Conservation (phyloP, 35 echinoderm and acorn worm species). For the Hemicentrotus pulcherrimus region DNA sequence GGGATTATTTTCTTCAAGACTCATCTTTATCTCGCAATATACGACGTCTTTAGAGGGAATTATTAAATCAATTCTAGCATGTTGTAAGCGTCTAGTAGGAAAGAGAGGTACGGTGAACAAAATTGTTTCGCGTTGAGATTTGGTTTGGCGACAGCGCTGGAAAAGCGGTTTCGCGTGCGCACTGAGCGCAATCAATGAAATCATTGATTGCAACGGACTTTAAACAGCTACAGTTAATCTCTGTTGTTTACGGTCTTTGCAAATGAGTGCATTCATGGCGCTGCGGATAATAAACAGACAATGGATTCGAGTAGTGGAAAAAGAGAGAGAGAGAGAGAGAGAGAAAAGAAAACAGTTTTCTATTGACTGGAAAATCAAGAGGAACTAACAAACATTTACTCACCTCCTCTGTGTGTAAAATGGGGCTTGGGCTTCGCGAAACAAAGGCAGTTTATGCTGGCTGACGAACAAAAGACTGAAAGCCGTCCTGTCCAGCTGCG, state of each 20-base stretch:
- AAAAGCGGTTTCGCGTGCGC: background rate
- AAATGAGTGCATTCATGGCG: background rate
- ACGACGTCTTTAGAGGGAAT: slow-evolving; percentile 10
- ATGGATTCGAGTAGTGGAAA: background rate
- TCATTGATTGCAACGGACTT: background rate
- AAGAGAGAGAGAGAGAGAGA: background rate
- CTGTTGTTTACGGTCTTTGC: slow-evolving; percentile 16
- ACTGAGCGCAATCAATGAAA: background rate
- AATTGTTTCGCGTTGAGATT: background rate
- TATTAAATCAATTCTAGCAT: slow-evolving; percentile 5
- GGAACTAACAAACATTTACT: slow-evolving; percentile 37
- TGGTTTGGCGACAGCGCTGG: background rate
- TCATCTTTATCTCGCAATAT: background rate
- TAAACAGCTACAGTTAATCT: slow-evolving; percentile 36
- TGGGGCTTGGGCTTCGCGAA: background rate
- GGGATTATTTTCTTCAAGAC: background rate
- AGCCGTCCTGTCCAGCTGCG: background rate
- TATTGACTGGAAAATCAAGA: background rate
- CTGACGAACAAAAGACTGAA: background rate
- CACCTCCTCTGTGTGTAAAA: slow-evolving; percentile 16
- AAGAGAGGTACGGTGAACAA: background rate
- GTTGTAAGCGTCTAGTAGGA: background rate
- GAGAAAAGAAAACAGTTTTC: background rate
- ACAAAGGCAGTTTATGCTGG: slow-evolving; percentile 32
- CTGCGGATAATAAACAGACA: background rate